Evolutionary conservation across 1,140 invertebrate species (phyloP).

Genomic region (Aplysia californica): DNA sequence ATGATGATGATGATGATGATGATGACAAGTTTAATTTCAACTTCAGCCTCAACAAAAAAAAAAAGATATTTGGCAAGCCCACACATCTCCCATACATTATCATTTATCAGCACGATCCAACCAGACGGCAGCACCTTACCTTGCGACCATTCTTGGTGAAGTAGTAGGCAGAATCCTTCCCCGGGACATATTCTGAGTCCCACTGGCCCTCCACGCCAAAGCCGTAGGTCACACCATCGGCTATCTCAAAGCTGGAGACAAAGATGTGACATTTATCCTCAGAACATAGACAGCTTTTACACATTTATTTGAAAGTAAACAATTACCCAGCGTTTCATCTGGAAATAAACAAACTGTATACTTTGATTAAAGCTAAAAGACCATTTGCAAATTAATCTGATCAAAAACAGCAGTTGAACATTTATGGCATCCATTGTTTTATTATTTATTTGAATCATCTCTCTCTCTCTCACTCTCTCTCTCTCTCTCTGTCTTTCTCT

Average conservation of each 20-base stretch:
- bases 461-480: too few species aligned
- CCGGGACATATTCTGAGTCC: conserved; percentile 49
- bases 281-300: neutral
- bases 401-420: too few species aligned
- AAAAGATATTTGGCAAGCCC: too few species aligned
- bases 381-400: too few species aligned
- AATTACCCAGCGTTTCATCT: neutral
- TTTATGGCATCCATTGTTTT: too few species aligned
- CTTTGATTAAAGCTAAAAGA: too few species aligned
- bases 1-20: conserved; percentile 19
- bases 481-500: too few species aligned
- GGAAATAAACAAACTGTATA: neutral
- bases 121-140: too few species aligned
- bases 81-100: too few species aligned
- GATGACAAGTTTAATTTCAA: neutral
- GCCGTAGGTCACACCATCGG: conserved; percentile 34
- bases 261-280: neutral
- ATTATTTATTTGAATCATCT: too few species aligned
- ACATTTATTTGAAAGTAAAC: neutral
- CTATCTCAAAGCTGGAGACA: conserved; percentile 41
- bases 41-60: too few species aligned
- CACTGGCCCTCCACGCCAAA: conserved; percentile 53
- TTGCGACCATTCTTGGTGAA: conserved; percentile 44
- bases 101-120: too few species aligned
- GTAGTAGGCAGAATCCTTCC: conserved; percentile 35